A percentile compares a stretch with the other conserved stretches of the same genome.
Conservation (phyloP, 2,113 vertebrate species). For the Caranx melampygus region DNA sequence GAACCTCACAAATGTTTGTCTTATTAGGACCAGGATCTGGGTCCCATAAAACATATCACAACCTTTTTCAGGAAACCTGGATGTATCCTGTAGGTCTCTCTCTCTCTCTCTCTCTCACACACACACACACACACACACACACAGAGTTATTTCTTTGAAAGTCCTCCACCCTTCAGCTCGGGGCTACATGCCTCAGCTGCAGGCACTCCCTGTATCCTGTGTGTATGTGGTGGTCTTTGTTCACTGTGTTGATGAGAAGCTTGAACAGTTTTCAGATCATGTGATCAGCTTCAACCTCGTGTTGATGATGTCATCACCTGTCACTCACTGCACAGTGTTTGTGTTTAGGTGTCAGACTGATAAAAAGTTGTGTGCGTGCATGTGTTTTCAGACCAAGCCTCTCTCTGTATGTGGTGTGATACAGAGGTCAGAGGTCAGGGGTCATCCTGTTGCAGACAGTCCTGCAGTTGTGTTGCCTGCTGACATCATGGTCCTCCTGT, state of each 20-base stretch:
- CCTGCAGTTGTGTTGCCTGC: slow-evolving; percentile 44
- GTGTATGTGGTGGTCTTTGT: slow-evolving; percentile 3
- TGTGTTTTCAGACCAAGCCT: neutral
- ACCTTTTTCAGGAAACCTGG: slow-evolving; percentile 50
- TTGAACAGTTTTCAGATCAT: too few species aligned
- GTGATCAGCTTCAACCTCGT: too few species aligned
- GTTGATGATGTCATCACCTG: too few species aligned
- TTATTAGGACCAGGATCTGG: too few species aligned
- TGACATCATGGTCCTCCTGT: slow-evolving; percentile 66
- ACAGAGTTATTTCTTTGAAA: slow-evolving; percentile 26
- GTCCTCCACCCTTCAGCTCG: slow-evolving; percentile 15
- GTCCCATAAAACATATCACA: slow-evolving; percentile 26
- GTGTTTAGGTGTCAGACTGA: neutral
- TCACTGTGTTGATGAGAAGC: too few species aligned
- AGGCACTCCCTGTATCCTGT: slow-evolving; percentile 35
- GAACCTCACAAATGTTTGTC: too few species aligned
- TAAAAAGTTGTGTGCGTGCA: neutral
- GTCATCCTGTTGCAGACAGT: slow-evolving; percentile 52
- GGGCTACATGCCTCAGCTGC: slow-evolving; percentile 19
- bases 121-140: slow-evolving; percentile 19
- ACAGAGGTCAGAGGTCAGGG: slow-evolving; percentile 29
- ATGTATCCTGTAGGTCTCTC: neutral
- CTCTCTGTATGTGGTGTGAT: neutral
- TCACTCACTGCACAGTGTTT: neutral
- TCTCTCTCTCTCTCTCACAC: neutral